Evolutionary conservation across 2,113 vertebrate species (phyloP).

Genomic region (Indri indri): DNA sequence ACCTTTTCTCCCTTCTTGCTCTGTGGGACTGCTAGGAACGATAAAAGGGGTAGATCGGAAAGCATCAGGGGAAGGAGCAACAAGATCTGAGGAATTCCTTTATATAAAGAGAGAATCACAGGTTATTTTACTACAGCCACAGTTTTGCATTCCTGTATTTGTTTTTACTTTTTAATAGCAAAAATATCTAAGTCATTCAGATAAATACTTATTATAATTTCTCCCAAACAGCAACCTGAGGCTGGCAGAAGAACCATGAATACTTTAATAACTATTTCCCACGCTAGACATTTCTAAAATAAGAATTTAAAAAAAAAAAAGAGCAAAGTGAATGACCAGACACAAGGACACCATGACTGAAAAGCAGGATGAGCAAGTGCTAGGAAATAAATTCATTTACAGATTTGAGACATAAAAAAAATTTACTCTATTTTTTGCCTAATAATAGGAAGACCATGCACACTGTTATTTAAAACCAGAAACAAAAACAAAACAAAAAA

Average conservation of each 20-base stretch:
- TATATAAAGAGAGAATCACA: slow-evolving; percentile 62
- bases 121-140: slow-evolving; percentile 52
- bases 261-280: slow-evolving; percentile 30
- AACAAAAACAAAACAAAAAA: neutral
- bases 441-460: neutral
- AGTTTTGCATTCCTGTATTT: neutral
- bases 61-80: slow-evolving; percentile 86
- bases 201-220: slow-evolving; percentile 26
- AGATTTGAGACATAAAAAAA: slow-evolving; percentile 13
- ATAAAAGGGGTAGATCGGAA: slow-evolving; percentile 87
- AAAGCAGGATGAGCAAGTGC: slow-evolving; percentile 32
- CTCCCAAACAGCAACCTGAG: slow-evolving; percentile 35
- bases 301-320: neutral
- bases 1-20: slow-evolving; percentile 85
- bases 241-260: neutral
- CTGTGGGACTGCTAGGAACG: slow-evolving; percentile 93
- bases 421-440: slow-evolving; percentile 6
- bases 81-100: slow-evolving; percentile 89
- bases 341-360: slow-evolving; percentile 22
- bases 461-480: neutral
- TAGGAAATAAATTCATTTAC: slow-evolving; percentile 20
- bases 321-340: neutral
- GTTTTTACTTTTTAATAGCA: slow-evolving; percentile 29
- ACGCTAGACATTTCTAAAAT: slow-evolving; percentile 24
- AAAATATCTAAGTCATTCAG: slow-evolving; percentile 46